Conservation (phyloP, 2,888 invertebrate species). For the Harmothoe impar region DNA sequence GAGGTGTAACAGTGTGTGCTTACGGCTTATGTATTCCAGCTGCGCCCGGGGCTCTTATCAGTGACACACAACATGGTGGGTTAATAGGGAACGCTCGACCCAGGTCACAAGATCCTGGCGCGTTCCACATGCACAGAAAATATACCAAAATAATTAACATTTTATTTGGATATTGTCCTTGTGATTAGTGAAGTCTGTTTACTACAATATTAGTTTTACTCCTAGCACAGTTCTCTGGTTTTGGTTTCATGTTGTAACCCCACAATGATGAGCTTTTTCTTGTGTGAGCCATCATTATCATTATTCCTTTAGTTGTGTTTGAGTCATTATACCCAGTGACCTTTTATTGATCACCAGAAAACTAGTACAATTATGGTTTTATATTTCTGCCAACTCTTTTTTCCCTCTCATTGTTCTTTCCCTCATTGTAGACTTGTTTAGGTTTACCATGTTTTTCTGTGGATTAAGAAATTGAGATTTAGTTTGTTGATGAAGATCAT, state of each 20-base stretch:
- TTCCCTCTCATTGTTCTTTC: too few relatives aligned
- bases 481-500: too few relatives aligned
- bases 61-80: constrained; percentile 47
- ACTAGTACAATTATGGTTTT: too few relatives aligned
- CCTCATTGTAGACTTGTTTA: too few relatives aligned
- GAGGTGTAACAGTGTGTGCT: constrained; percentile 5
- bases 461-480: too few relatives aligned
- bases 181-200: not conserved
- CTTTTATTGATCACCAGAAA: too few relatives aligned
- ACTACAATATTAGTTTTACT: not conserved
- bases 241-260: not conserved
- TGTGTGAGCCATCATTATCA: too few relatives aligned
- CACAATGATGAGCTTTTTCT: too few relatives aligned
- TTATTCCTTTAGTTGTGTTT: too few relatives aligned
- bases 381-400: too few relatives aligned
- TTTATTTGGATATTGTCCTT: not conserved
- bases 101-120: constrained; percentile 42
- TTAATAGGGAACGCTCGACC: constrained; percentile 20
- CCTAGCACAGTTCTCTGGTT: not conserved
- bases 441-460: too few relatives aligned
- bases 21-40: constrained; percentile 49
- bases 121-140: constrained; percentile 53
- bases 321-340: too few relatives aligned
- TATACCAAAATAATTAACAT: not conserved
- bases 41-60: not conserved